Conservation (phyloP, 2,888 invertebrate species). For the Rapana venosa region DNA sequence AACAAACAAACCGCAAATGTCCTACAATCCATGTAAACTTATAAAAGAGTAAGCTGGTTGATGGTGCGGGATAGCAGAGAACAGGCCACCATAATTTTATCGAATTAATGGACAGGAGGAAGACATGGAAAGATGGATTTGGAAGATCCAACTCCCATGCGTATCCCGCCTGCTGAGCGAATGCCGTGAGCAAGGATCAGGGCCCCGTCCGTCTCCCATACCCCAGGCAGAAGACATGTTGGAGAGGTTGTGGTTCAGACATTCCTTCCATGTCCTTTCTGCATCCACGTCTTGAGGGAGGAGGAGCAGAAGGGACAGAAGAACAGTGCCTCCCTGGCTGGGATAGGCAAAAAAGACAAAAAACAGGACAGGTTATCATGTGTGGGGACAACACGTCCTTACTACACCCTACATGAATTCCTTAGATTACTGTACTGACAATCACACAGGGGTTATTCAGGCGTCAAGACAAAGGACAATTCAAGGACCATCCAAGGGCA, state of each 20-base stretch:
- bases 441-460: too few relatives aligned
- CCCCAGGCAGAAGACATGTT: background rate
- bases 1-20: background rate
- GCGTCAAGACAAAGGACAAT: too few relatives aligned
- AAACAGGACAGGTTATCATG: constrained; percentile 48
- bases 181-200: background rate
- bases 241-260: constrained; percentile 1
- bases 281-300: constrained; percentile 31
- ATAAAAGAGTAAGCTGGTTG: too few relatives aligned
- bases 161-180: background rate
- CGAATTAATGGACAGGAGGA: background rate
- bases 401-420: background rate
- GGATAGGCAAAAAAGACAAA: constrained; percentile 74
- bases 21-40: too few relatives aligned
- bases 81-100: too few relatives aligned
- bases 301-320: constrained; percentile 42
- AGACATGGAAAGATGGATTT: background rate
- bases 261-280: constrained; percentile 29
- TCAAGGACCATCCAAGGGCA: too few relatives aligned
- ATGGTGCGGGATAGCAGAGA: too few relatives aligned
- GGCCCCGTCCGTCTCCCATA: background rate
- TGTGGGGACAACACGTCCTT: background rate
- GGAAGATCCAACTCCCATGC: constrained; percentile 10
- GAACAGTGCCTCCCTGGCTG: constrained; percentile 72
- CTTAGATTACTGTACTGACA: background rate